Evolutionary conservation across 2,113 vertebrate genomes (phyloP), one percentile per base, ranked within the genome.

Genomic region (Pseudorasbora parva): DNA sequence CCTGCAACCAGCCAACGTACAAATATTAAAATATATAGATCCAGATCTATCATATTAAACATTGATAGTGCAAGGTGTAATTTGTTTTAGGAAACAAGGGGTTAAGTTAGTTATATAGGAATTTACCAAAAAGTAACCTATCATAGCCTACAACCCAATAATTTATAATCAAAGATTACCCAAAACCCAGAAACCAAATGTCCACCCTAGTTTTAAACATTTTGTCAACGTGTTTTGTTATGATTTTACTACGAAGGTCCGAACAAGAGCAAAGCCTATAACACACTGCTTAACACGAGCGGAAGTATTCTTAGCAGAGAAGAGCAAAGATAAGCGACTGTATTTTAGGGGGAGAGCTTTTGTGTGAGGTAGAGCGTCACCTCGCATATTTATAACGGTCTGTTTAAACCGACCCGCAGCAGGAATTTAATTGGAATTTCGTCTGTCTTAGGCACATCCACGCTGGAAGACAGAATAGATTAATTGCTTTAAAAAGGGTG

Each of bases 31-130:
- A 37, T 4, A 37, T 25, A 19, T 25, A 0, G 17, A 49, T 27
- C 43, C 14, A 75, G 45, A 8, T 9, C 30, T 56, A 54, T 54
- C 7, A 0, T 54, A 7, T 54, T 56, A 12, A 33, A 33, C 17
- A 10, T 56, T 33, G 1, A 11, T 56, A 56, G 8, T 5, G 7
- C 17, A 54, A 64, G 21, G 2, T 2, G 23, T 54, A 69, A n/a
- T 92, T 94, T 92, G 92, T 92, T 92, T 86, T 84, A 90, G 89
- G 87, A 92, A 92, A 93, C 90, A 81, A 73, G 88, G 89, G 90
- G 90, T 89, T 92, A 92, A 92, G 88, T 91, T 92, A 90, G 89
- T 92, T 93, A 90, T 92, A 89, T 91, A 92, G 91, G 91, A 92
- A 69, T 69, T 69, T 3, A 69, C 41, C 64, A 69, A 41, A 9